Conservation (phyloP, 1,140 invertebrate genomes). For the Conus ventricosus region DNA sequence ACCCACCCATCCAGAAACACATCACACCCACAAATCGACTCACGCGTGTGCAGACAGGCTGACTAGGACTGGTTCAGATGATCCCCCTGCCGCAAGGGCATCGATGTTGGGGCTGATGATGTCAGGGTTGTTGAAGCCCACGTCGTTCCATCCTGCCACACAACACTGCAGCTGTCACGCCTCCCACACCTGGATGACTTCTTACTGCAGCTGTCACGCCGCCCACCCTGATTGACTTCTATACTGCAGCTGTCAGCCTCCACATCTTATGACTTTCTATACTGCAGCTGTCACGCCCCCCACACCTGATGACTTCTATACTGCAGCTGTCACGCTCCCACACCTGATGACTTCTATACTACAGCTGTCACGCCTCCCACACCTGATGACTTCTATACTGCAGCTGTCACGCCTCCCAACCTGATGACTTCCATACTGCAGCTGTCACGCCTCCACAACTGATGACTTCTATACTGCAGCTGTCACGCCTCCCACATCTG, state of each 20-base stretch:
- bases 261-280: no score
- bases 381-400: not conserved
- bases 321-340: no score
- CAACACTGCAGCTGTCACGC: not conserved
- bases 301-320: no score
- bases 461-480: no score
- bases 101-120: conserved; percentile 67
- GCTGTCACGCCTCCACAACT: no score
- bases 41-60: conserved; percentile 67
- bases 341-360: no score
- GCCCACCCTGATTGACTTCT: not conserved
- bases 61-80: conserved; percentile 64
- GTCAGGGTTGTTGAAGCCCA: conserved; percentile 64
- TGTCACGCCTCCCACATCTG: no score
- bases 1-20: no score
- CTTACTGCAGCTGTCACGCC: not conserved
- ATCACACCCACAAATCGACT: conserved; percentile 26
- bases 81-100: conserved; percentile 59
- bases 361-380: no score
- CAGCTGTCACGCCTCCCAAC: not conserved
- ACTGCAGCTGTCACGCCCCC: no score
- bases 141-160: conserved; percentile 57
- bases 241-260: no score
- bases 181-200: not conserved
- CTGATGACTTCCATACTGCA: not conserved